Base-by-base conservation (phyloP, 2,888 invertebrate species). In the Drosophila conformis region DNA sequence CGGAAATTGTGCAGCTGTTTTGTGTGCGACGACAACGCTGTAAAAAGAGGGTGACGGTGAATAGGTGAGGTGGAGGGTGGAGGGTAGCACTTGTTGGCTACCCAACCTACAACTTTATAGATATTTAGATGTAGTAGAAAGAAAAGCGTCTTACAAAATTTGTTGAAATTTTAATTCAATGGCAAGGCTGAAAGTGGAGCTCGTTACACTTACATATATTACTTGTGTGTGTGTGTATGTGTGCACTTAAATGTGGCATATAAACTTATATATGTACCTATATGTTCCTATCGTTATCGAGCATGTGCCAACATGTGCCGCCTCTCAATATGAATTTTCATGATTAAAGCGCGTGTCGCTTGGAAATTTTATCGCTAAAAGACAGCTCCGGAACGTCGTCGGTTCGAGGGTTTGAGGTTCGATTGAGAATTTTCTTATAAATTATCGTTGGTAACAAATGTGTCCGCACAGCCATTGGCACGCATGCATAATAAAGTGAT, bases 401-500 rank as follows among this genome's bases (percentile, higher is more conserved):
- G 63, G 46, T 46, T n/a, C n/a, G 8, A 7, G 21, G 54, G 64
- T 51, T 40, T 49, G 49, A 29, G 68, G 79, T 77, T 85, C 85
- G 83, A 84, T 83, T 83, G 71, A 62, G 76, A 73, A 83, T 78
- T 83, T 89, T 81, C 82, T 83, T 87, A 86, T 89, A 89, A 89
- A 89, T 87, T 87, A 87, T 85, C 85, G 77, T 67, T 79, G 78
- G 74, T 69, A 84, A 76, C 90, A 87, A 90, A 88, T 85, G 89
- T 86, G 87, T 79, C 82, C 86, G 67, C 85, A 79, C 80, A 78
- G 70, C 68, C 85, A 82, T 82, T 83, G 80, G 78, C 77, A 87
- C 80, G 80, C 87, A 83, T 89, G 83, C 87, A 89, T 90, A 90
- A 90, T 90, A 89, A 90, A 90, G 90, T 82, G 81, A 90, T 90